Evolutionary conservation across 2,888 invertebrate genomes (phyloP).

Genomic region (Chrysina gloriosa): DNA sequence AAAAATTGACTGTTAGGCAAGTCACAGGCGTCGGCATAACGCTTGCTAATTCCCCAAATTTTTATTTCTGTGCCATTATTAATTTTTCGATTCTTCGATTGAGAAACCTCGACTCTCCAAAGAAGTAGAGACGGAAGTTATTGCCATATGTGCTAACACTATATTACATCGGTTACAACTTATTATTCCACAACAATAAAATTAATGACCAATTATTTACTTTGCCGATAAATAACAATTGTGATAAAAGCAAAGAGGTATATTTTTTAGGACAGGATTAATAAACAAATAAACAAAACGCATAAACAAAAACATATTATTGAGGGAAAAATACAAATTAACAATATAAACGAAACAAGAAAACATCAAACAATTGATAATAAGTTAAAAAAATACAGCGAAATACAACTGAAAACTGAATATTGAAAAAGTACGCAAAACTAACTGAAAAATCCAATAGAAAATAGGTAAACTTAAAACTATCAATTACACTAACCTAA

Average conservation of each 20-base stretch:
- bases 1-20: too few species aligned
- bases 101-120: too few species aligned
- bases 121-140: too few species aligned
- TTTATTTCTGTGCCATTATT: too few species aligned
- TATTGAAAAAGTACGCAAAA: not conserved
- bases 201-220: not conserved
- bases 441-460: not conserved
- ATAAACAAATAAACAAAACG: conserved; percentile 23
- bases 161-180: too few species aligned
- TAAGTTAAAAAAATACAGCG: conserved; percentile 8
- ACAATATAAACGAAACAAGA: conserved; percentile 50
- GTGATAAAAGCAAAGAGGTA: conserved; percentile 38
- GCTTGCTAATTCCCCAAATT: too few species aligned
- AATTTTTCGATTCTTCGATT: too few species aligned
- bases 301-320: conserved; percentile 18
- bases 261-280: too few species aligned
- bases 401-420: not conserved
- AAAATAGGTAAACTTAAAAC: not conserved
- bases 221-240: not conserved
- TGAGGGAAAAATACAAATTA: conserved; percentile 29
- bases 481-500: conserved; percentile 1
- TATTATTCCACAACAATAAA: not conserved
- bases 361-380: conserved; percentile 23
- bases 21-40: too few species aligned
- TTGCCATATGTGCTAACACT: too few species aligned